Conservation (phyloP, 1,140 invertebrate genomes). For the Bombus confusus region DNA sequence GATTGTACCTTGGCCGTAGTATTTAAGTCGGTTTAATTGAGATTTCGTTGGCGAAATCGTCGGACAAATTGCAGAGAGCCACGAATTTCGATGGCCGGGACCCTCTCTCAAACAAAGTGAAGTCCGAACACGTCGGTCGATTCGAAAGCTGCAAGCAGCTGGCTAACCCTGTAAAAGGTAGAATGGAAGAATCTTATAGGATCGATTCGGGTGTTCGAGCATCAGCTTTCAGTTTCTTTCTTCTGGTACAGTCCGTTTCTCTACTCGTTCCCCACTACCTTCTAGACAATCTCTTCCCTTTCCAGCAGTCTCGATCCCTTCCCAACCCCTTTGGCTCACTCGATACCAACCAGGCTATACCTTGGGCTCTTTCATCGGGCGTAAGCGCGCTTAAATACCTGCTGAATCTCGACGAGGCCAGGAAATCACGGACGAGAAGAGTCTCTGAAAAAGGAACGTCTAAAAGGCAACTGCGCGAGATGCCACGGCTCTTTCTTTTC, state of each 20-base stretch:
- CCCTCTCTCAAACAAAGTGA: conserved; percentile 26
- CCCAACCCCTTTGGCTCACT: conserved; percentile 51
- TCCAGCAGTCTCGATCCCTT: background rate
- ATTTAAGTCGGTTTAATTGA: conserved; percentile 48
- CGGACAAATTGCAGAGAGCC: conserved; percentile 38
- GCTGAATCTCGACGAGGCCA: conserved; percentile 56
- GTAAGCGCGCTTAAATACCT: conserved; percentile 67
- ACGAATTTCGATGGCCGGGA: conserved; percentile 28
- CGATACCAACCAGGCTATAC: conserved; percentile 39
- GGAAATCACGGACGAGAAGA: conserved; percentile 52
- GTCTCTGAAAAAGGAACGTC: conserved; percentile 34
- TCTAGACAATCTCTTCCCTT: conserved; percentile 32
- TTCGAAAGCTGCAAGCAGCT: conserved; percentile 38
- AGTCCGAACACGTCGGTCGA: conserved; percentile 61
- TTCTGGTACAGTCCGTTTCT: conserved; percentile 7
- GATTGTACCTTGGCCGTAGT: background rate
- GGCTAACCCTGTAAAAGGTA: conserved; percentile 58
- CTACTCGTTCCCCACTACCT: background rate
- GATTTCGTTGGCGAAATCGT: conserved; percentile 49
- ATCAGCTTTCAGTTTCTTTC: conserved; percentile 63
- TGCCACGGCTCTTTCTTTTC: conserved; percentile 35
- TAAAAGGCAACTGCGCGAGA: conserved; percentile 38
- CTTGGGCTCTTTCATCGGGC: conserved; percentile 35
- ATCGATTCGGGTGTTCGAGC: conserved; percentile 67
- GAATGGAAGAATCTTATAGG: conserved; percentile 60